phyloP scores from a whole-genome alignment of 2,113 vertebrate genomes.

The Hystrix brachyura region DNA sequence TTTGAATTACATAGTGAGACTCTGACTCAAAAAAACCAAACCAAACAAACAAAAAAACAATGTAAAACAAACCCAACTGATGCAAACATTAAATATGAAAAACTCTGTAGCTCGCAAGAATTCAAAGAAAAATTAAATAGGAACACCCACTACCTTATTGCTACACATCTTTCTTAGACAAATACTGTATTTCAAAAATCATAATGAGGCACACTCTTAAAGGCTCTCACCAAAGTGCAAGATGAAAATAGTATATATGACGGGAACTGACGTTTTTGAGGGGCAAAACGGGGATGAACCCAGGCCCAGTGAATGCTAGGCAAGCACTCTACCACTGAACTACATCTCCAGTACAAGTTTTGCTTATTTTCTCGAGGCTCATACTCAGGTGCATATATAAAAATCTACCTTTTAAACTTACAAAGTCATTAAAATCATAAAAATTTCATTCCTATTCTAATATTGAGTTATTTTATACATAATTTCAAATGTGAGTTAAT shows the following conservation, averaged over 20 bases:
- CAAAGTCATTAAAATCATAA: constrained; percentile 60
- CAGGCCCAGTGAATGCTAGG: not conserved
- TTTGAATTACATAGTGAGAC: not conserved
- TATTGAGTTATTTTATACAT: not conserved
- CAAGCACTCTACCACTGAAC: not conserved
- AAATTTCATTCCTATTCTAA: constrained; percentile 22
- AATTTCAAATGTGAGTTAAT: constrained; percentile 42
- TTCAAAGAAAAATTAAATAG: constrained; percentile 7
- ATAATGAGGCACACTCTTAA: constrained; percentile 5
- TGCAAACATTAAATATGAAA: constrained; percentile 46
- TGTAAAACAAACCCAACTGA: not conserved
- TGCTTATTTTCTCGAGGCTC: not conserved
- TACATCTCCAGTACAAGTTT: not conserved
- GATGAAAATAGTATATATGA: constrained; percentile 42
- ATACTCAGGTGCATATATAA: not conserved
- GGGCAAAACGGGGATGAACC: not conserved
- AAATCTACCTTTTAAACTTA: constrained; percentile 48
- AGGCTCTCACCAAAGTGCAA: constrained; percentile 32
- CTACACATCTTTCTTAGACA: constrained; percentile 9
- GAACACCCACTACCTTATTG: not conserved
- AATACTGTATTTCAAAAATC: constrained; percentile 39
- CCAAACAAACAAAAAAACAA: constrained; percentile 11
- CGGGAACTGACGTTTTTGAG: not conserved
- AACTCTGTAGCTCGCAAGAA: not conserved
- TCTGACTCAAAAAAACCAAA: too few relatives aligned